These are phyloP conservation scores for Orchesella cincta DNA, from an alignment of 1,140 invertebrate genomes.

Conservation along the genomic window DNA sequence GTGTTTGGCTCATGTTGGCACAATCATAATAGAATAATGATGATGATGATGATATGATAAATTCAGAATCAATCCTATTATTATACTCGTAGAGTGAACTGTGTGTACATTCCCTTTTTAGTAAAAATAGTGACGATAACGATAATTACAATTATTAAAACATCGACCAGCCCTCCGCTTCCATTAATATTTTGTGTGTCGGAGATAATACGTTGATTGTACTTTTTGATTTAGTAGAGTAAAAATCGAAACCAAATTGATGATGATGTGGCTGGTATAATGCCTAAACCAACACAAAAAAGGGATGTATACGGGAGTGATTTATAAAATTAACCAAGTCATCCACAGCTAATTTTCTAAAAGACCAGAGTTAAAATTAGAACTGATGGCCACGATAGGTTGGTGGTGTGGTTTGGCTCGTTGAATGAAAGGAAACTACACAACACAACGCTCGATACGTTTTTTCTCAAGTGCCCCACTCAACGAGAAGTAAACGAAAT, in stretches of 20 bases:
- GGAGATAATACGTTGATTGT: background rate
- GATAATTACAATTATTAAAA: conserved; percentile 14
- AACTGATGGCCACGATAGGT: too few relatives aligned
- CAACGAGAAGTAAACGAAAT: background rate
- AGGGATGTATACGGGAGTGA: background rate
- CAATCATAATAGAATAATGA: too few relatives aligned
- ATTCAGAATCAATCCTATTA: too few relatives aligned
- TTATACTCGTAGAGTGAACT: too few relatives aligned
- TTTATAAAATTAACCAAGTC: conserved; percentile 39
- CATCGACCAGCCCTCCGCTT: background rate
- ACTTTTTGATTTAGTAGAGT: background rate
- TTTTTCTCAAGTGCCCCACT: background rate
- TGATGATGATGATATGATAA: too few relatives aligned
- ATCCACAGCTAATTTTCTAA: conserved; percentile 38
- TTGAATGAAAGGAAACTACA: background rate
- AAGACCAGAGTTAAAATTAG: too few relatives aligned
- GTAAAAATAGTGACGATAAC: conserved; percentile 11
- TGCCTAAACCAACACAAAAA: background rate
- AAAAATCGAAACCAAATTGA: too few relatives aligned
- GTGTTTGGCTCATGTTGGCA: too few relatives aligned
- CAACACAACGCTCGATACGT: background rate
- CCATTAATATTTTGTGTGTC: background rate
- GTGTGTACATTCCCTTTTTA: too few relatives aligned
- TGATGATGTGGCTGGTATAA: too few relatives aligned
- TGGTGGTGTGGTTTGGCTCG: too few relatives aligned